phyloP scores from a whole-genome alignment of 2,888 invertebrate species.

The Acronicta leporina region DNA sequence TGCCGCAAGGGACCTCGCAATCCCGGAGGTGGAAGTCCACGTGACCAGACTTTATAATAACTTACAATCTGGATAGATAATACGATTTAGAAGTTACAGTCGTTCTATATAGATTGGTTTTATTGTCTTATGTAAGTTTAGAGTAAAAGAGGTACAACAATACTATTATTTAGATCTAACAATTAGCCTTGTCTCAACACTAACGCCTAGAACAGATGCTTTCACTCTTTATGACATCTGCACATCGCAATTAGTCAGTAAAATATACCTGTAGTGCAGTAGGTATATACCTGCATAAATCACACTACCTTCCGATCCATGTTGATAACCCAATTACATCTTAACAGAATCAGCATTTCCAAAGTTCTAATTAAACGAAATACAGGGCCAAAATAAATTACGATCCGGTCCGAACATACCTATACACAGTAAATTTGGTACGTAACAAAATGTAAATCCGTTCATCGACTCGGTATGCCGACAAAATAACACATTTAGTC shows the following conservation, averaged over 20 bases:
- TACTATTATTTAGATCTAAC: too few species aligned
- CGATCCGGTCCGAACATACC: constrained; percentile 6
- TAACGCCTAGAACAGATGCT: too few species aligned
- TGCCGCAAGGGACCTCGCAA: constrained; percentile 61
- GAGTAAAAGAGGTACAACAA: too few species aligned
- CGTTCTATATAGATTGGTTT: constrained; percentile 28
- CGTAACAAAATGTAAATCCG: constrained; percentile 17
- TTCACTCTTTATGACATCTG: too few species aligned
- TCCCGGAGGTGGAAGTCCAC: constrained; percentile 71
- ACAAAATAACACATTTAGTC: constrained; percentile 41
- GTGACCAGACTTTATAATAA: constrained; percentile 74
- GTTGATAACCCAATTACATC: not conserved
- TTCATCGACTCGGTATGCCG: constrained; percentile 16
- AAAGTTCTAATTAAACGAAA: not conserved
- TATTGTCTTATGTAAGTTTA: constrained; percentile 23
- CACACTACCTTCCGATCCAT: too few species aligned
- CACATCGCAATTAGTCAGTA: too few species aligned
- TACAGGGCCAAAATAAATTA: not conserved
- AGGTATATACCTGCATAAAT: too few species aligned
- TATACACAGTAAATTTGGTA: constrained; percentile 21
- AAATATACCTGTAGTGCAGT: too few species aligned
- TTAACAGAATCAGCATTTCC: not conserved
- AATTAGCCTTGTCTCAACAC: too few species aligned
- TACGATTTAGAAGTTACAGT: constrained; percentile 37
- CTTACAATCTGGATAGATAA: constrained; percentile 40